phyloP scores from a whole-genome alignment of 2,888 invertebrate species.

The Limenitis camilla region DNA sequence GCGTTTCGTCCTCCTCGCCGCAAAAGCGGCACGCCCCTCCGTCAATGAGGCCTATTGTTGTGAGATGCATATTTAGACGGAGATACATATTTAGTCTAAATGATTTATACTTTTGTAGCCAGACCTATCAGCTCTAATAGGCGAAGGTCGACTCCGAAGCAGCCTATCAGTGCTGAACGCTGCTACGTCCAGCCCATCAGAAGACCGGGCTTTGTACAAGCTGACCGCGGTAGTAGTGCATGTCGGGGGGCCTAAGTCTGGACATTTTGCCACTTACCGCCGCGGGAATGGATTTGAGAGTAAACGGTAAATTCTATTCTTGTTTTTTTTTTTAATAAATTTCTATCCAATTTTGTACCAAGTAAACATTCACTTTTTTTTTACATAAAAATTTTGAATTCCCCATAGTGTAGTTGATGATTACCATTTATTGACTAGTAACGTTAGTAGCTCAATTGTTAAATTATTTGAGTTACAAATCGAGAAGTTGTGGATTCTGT shows the following conservation, averaged over 20 bases:
- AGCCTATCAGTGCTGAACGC: constrained; percentile 34
- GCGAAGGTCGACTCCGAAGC: constrained; percentile 34
- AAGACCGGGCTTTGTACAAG: constrained; percentile 72
- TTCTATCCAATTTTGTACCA: too few relatives aligned
- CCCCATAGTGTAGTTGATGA: too few relatives aligned
- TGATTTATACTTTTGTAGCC: constrained; percentile 26
- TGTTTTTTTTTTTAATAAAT: not conserved
- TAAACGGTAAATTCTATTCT: constrained; percentile 46
- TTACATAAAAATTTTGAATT: too few relatives aligned
- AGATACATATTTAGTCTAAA: not conserved
- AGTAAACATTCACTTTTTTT: too few relatives aligned
- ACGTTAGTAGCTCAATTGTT: too few relatives aligned
- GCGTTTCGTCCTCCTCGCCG: too few relatives aligned
- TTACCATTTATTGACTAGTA: too few relatives aligned
- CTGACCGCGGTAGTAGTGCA: constrained; percentile 92
- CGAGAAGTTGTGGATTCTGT: not conserved
- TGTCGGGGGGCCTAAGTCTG: constrained; percentile 90
- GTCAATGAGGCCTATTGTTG: too few relatives aligned
- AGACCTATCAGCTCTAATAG: constrained; percentile 71
- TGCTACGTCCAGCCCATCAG: constrained; percentile 15
- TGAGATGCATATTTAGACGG: not conserved
- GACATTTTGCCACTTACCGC: constrained; percentile 96
- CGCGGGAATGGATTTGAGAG: constrained; percentile 78
- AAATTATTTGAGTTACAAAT: too few relatives aligned
- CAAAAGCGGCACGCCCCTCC: too few relatives aligned